Percentiles rank a stretch among this genome's conserved stretches.
These are phyloP conservation scores for Colinus virginianus DNA, from an alignment of 2,113 vertebrate genomes.

Conservation along the genomic window DNA sequence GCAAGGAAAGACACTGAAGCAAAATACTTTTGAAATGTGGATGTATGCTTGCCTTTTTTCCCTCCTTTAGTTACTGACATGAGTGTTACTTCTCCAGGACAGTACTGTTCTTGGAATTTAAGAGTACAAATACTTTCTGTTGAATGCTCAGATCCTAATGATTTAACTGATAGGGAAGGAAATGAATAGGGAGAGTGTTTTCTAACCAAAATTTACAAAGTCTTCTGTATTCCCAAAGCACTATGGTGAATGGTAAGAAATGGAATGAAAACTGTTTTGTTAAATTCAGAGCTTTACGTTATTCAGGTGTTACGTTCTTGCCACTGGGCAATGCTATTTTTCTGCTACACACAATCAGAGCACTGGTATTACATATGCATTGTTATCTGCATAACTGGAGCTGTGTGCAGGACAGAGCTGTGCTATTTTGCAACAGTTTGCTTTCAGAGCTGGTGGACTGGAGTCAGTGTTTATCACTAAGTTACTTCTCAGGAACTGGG, in stretches of 20 bases:
- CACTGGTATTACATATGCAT: background rate
- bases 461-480: constrained; percentile 87
- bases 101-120: background rate
- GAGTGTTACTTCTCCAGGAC: background rate
- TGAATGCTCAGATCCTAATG: background rate
- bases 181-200: background rate
- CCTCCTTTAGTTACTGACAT: background rate
- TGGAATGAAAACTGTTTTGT: background rate
- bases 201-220: background rate
- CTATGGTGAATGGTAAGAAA: background rate
- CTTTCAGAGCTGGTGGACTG: constrained; percentile 82
- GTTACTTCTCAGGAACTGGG: constrained; percentile 89
- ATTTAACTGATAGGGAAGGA: background rate
- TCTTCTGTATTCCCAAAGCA: background rate
- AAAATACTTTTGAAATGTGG: background rate
- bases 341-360: background rate
- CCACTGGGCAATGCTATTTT: background rate
- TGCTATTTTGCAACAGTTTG: constrained; percentile 75
- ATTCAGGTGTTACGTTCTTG: background rate
- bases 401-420: background rate
- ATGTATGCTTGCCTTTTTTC: background rate
- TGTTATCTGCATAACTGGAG: background rate
- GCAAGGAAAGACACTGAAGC: background rate
- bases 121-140: background rate
- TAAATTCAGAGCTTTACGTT: background rate